A percentile compares a stretch with the other conserved stretches of the same genome.
Conservation (phyloP, 2,113 vertebrate genomes). For the Burhinus bistriatus region DNA sequence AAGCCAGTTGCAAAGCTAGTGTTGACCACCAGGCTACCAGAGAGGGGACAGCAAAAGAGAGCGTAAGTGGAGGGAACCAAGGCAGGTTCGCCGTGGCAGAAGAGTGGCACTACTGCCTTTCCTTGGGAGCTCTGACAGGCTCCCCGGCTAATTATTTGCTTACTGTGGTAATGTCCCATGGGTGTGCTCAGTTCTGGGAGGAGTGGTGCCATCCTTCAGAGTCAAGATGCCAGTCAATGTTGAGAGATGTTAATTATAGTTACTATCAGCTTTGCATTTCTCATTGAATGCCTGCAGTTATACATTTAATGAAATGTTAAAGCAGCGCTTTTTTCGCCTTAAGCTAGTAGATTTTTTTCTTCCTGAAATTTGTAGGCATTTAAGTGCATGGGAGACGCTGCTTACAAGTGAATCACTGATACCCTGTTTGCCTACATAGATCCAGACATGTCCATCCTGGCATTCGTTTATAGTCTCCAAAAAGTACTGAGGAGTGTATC, state of each 20-base stretch:
- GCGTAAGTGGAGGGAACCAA: rapidly evolving
- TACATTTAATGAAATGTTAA: neutral
- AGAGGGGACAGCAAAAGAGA: neutral
- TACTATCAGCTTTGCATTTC: neutral
- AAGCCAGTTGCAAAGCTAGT: neutral
- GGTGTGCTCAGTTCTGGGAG: neutral
- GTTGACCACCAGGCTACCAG: neutral
- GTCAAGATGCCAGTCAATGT: neutral
- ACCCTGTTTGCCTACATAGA: neutral
- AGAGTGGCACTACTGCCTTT: neutral
- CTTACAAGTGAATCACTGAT: neutral
- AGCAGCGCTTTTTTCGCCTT: neutral
- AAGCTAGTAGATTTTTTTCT: neutral
- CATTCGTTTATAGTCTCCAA: neutral
- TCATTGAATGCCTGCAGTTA: neutral
- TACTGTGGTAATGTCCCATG: neutral
- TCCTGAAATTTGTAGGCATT: neutral
- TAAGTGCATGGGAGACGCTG: neutral
- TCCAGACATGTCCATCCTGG: neutral
- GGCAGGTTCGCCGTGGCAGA: neutral
- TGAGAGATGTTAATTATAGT: neutral
- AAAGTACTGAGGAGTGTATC: neutral
- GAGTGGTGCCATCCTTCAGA: neutral
- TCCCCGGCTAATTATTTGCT: neutral
- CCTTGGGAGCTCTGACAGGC: neutral